Evolutionary conservation across 2,888 invertebrate genomes (phyloP).

Genomic region (Zygogramma bicolorata): DNA sequence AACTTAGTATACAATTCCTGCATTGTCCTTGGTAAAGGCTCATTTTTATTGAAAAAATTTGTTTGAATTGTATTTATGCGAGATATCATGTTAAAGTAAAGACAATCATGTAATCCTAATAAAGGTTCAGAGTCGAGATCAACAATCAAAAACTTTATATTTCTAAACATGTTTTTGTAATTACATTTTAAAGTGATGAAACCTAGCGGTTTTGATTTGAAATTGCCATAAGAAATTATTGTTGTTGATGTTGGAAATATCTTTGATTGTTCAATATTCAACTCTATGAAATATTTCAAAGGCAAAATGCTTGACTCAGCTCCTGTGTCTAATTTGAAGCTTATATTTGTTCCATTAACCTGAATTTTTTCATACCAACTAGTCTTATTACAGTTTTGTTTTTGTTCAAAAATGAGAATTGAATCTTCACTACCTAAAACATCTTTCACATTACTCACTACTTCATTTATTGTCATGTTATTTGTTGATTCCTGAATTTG

Average conservation of each 20-base stretch:
- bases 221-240: neutral
- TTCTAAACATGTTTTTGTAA: neutral
- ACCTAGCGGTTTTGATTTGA: neutral
- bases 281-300: neutral
- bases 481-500: neutral
- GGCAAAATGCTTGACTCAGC: neutral
- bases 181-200: neutral
- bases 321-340: neutral
- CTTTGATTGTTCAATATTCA: neutral
- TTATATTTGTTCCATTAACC: no score
- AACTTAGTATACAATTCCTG: neutral
- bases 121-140: neutral
- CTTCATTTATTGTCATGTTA: neutral
- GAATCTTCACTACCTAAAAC: no score
- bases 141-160: neutral
- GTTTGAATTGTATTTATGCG: neutral
- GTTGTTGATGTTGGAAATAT: neutral
- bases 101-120: neutral
- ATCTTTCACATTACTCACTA: neutral
- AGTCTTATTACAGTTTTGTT: no score
- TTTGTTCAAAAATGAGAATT: no score
- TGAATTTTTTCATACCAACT: no score
- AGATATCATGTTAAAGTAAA: neutral
- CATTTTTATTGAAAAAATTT: neutral
- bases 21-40: neutral